Evolutionary conservation across 2,113 vertebrate genomes (phyloP).

Genomic region (Zosterops hypoxanthus): DNA sequence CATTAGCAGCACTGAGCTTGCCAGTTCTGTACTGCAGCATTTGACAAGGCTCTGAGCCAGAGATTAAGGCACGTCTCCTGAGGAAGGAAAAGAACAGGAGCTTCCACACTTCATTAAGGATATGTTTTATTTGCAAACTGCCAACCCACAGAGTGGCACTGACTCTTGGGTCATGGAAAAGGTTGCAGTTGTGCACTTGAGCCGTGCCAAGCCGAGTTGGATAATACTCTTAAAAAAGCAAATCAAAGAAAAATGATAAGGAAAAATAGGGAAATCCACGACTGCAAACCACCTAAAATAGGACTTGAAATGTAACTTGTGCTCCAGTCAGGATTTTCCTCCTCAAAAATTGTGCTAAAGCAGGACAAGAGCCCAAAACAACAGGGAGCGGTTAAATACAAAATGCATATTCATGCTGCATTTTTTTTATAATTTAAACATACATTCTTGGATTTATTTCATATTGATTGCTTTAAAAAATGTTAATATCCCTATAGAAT

Average conservation of each 20-base stretch:
- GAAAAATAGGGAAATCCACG: constrained; percentile 1
- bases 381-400: constrained; percentile 25
- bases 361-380: constrained; percentile 41
- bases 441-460: constrained; percentile 55
- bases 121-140: constrained; percentile 56
- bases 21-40: constrained; percentile 59
- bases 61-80: constrained; percentile 45
- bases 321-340: constrained; percentile 29
- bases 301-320: background rate
- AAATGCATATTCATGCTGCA: constrained; percentile 51
- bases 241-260: constrained; percentile 29
- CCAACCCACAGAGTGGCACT: constrained; percentile 41
- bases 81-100: constrained; percentile 48
- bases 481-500: constrained; percentile 32
- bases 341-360: background rate
- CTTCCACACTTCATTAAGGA: constrained; percentile 41
- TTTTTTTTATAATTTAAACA: constrained; percentile 41
- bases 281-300: constrained; percentile 20
- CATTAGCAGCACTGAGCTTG: constrained; percentile 52
- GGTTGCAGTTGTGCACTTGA: constrained; percentile 19
- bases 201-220: constrained; percentile 24
- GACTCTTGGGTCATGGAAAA: constrained; percentile 53
- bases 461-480: constrained; percentile 59
- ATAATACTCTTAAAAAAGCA: constrained; percentile 16
- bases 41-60: constrained; percentile 57